Conservation (phyloP, 1,140 invertebrate genomes). For the Akabosia matsudoensis region DNA sequence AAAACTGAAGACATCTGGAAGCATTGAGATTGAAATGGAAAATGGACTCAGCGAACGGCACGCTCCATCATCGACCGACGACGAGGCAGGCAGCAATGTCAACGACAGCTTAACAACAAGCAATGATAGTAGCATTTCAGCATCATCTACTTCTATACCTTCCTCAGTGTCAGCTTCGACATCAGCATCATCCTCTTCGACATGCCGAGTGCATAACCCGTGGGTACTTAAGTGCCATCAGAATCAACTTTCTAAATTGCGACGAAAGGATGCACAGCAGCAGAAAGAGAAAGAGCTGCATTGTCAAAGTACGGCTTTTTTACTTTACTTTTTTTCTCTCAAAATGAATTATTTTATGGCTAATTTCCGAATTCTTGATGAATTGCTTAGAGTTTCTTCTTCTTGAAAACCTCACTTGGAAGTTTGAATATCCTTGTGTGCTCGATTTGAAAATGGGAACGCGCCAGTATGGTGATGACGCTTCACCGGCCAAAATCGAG, state of each 20-base stretch:
- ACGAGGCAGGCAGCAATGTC: conserved; percentile 26
- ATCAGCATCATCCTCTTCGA: background rate
- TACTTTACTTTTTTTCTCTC: background rate
- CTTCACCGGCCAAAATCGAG: conserved; percentile 57
- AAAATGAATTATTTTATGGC: background rate
- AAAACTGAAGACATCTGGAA: conserved; percentile 52
- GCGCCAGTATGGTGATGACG: conserved; percentile 62
- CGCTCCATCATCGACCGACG: conserved; percentile 47
- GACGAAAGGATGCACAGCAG: conserved; percentile 19
- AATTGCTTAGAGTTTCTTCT: conserved; percentile 58
- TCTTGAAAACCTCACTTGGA: conserved; percentile 61
- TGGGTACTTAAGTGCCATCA: conserved; percentile 60
- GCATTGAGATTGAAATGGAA: conserved; percentile 53
- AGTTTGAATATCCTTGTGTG: conserved; percentile 56
- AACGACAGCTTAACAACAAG: background rate
- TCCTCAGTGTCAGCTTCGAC: background rate
- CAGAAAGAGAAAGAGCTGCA: conserved; percentile 35
- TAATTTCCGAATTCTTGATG: background rate
- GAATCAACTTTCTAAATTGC: conserved; percentile 49
- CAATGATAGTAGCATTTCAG: background rate
- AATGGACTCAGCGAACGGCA: conserved; percentile 50
- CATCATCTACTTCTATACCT: background rate
- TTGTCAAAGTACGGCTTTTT: conserved; percentile 34
- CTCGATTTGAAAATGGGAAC: conserved; percentile 67
- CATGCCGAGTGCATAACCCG: conserved; percentile 53